phyloP scores from a whole-genome alignment of 2,888 invertebrate species.

The Meteorus cinctellus region DNA sequence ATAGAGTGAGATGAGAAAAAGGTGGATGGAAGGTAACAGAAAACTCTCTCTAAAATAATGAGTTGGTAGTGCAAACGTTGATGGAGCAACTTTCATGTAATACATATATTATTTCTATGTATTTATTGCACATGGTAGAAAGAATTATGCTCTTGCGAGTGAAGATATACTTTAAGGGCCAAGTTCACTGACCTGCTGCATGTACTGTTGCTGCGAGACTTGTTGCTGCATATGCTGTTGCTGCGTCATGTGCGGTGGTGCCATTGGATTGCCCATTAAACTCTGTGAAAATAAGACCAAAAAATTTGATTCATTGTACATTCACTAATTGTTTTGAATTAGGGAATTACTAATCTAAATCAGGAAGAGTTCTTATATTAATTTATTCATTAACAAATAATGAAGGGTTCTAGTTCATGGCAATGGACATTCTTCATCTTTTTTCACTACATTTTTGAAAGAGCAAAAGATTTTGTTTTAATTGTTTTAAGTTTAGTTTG shows the following conservation, averaged over 20 bases:
- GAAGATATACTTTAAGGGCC: slow-evolving; percentile 36
- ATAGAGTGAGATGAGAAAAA: background rate
- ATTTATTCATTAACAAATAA: no score
- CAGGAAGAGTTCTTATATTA: no score
- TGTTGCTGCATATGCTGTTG: slow-evolving; percentile 69
- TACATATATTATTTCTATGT: background rate
- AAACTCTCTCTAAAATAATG: slow-evolving; percentile 1
- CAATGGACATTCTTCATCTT: background rate
- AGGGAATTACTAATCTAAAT: background rate
- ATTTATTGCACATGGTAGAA: slow-evolving; percentile 7
- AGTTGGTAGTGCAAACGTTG: background rate
- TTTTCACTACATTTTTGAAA: background rate
- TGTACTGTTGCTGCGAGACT: slow-evolving; percentile 71
- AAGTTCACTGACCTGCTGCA: slow-evolving; percentile 71
- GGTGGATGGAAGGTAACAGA: background rate
- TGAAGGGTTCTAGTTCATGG: no score
- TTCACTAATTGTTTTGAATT: slow-evolving; percentile 18
- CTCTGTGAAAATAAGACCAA: slow-evolving; percentile 54
- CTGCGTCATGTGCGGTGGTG: slow-evolving; percentile 68
- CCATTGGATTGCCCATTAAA: slow-evolving; percentile 69
- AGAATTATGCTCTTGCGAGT: slow-evolving; percentile 11
- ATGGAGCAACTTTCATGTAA: slow-evolving; percentile 10
- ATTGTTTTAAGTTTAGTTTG: background rate
- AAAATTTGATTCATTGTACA: slow-evolving; percentile 29
- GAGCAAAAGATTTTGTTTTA: no score